These are phyloP conservation scores for Lagorchestes hirsutus DNA, from an alignment of 2,797 vertebrate genomes.

Conservation along the genomic window DNA sequence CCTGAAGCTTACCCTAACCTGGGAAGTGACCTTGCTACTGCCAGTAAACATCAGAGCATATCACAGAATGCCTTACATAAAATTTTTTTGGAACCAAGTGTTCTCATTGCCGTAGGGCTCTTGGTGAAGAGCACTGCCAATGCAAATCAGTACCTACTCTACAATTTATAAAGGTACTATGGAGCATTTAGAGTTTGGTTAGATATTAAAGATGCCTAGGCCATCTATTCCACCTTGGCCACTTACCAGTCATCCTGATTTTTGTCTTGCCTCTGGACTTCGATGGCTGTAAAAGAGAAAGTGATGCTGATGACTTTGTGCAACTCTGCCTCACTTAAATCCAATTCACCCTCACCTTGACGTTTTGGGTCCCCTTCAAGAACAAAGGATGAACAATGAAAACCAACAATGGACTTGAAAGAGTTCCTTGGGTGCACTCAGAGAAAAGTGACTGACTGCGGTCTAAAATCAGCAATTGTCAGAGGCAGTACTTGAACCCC, in stretches of 20 bases:
- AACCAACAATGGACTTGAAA: neutral
- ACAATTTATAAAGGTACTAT: neutral
- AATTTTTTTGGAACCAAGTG: neutral
- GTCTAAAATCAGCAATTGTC: neutral
- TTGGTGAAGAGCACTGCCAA: neutral
- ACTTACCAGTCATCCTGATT: neutral
- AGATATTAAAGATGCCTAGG: neutral
- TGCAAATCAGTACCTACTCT: neutral
- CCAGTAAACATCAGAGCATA: neutral
- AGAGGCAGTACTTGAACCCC: neutral
- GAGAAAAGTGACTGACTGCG: neutral
- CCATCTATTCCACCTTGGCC: neutral
- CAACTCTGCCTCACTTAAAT: neutral
- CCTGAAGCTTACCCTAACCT: conserved; percentile 1
- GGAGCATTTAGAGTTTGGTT: neutral
- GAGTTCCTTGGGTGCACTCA: neutral
- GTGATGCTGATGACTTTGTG: neutral
- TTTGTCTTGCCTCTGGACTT: neutral
- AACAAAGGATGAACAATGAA: neutral
- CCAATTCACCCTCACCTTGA: neutral
- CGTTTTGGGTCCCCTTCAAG: neutral
- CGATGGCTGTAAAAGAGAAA: neutral
- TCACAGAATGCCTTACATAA: neutral
- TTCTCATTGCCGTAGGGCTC: neutral
- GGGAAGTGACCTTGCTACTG: conserved; percentile 32